These are phyloP conservation scores for Microcebus griseorufus DNA, from an alignment of 2,113 vertebrate species.

Conservation along the genomic window DNA sequence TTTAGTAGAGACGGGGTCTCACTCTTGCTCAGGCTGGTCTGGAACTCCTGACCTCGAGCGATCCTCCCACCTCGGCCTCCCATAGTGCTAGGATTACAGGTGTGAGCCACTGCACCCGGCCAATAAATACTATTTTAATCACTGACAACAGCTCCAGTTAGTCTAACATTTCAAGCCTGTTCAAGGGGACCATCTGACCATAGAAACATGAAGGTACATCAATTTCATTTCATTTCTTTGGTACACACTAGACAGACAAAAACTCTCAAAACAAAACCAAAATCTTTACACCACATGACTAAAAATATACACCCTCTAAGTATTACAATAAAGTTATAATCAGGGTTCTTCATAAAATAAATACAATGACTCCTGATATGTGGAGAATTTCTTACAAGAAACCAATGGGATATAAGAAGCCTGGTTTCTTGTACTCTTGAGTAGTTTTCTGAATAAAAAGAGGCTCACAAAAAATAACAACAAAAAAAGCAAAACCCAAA, in stretches of 20 bases:
- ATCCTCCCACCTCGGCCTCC: no score
- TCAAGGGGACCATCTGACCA: neutral
- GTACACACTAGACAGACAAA: neutral
- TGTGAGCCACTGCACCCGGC: no score
- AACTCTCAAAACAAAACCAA: slow-evolving; percentile 19
- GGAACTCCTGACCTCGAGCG: no score
- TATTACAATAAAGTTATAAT: neutral
- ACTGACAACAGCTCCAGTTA: neutral
- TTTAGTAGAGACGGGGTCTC: no score
- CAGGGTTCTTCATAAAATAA: slow-evolving; percentile 6
- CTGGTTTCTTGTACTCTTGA: neutral
- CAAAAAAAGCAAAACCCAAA: no score
- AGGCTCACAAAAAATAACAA: no score
- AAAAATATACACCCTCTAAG: neutral
- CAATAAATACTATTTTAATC: neutral
- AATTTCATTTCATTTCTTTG: neutral
- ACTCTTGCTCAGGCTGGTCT: no score
- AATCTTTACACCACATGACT: neutral
- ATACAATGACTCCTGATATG: neutral
- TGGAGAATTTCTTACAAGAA: neutral
- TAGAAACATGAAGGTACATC: neutral
- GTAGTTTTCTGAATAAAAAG: neutral
- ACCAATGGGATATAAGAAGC: neutral
- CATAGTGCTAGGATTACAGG: no score
- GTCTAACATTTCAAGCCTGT: neutral